phyloP scores from a whole-genome alignment of 2,888 invertebrate species.

The Ichneumoninae sp. region DNA sequence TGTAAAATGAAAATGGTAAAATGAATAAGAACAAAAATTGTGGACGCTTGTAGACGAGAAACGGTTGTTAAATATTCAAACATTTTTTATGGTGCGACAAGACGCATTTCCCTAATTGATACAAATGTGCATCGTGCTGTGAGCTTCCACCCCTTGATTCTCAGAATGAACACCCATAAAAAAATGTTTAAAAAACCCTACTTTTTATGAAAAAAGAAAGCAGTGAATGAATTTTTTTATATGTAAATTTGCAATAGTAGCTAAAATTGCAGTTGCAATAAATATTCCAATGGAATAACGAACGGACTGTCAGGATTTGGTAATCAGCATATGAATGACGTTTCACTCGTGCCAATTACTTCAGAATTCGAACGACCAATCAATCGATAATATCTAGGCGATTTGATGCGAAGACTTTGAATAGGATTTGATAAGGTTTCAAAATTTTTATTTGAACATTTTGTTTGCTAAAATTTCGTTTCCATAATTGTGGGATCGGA shows the following conservation, averaged over 20 bases:
- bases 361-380: background rate
- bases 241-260: background rate
- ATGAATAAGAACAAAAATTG: too few species aligned
- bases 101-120: slow-evolving; percentile 31
- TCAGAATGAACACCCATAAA: background rate
- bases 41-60: too few species aligned
- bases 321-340: background rate
- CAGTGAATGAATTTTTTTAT: background rate
- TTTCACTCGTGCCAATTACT: background rate
- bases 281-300: background rate
- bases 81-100: too few species aligned
- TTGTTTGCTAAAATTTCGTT: background rate
- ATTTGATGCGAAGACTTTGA: background rate
- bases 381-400: background rate
- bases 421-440: too few species aligned
- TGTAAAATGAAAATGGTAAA: too few species aligned
- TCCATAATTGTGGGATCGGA: background rate
- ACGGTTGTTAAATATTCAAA: too few species aligned
- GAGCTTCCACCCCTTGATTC: background rate
- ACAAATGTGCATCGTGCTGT: background rate
- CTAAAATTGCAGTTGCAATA: background rate
- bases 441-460: background rate
- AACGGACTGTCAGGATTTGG: background rate
- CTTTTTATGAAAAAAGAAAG: too few species aligned
- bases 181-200: background rate